Evolutionary conservation across 2,888 invertebrate species (phyloP), one percentile per base, ranked within the genome.

Genomic region (Gandaritis pyraliata): DNA sequence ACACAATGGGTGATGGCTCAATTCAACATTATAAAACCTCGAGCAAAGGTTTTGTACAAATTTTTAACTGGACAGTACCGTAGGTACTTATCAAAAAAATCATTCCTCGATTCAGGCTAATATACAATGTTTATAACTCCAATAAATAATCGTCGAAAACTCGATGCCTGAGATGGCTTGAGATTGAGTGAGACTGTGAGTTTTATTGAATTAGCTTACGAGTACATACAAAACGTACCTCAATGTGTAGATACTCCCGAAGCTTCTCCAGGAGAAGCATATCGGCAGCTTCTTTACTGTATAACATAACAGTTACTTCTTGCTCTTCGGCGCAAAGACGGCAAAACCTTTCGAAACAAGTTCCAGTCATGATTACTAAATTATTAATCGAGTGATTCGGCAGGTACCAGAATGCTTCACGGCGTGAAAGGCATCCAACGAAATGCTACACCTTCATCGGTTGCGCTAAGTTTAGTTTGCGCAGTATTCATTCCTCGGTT

Each of bases 211-310:
- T 1, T 33, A 33, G 6, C 33, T 33, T 38, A 36, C n/a, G n/a
- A 8, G 36, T 41, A 16, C 43, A 7, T 16, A 16, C 10, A 51
- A 16, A 23, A 29, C 52, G 30, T 78, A 95, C 95, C 93, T 94
- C 93, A 75, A 95, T 93, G 74, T 94, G 93, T 71, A 95, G 90
- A 89, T 95, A 95, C 88, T 94, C 94, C 77, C 93, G 93, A 72
- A 95, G 94, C 88, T 95, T 95, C 67, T 94, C 93, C 78, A 94
- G 93, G 63, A 95, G 89, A 75, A 94, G 93, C 86, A 94, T 93
- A 76, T 93, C 93, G 81, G 94, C 93, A 62, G 95, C 95, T 87
- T 95, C 94, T 74, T 94, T 93, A 74, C 94, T 93, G 79, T 94
- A 95, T 85, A 95, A 93, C 89, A 93, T 93, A 72, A 95, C 87